A percentile compares a stretch with the other conserved stretches of the same genome.
Evolutionary conservation across 2,797 vertebrate species (phyloP).

Genomic region (Tokudaia tokunoshimensis): DNA sequence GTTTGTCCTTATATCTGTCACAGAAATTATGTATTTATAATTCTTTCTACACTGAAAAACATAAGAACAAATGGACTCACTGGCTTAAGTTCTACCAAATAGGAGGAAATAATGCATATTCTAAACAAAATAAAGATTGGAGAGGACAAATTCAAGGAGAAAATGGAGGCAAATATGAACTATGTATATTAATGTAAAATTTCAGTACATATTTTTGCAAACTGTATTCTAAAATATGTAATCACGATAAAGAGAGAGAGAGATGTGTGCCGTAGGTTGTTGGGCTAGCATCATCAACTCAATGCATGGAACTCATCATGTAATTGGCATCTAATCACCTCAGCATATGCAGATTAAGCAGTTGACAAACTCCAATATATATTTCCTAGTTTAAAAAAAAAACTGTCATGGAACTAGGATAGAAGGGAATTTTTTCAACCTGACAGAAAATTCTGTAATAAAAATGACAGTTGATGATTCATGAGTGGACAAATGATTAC

Average conservation of each 20-base stretch:
- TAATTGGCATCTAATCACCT: slow-evolving; percentile 3
- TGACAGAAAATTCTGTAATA: neutral
- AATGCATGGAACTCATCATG: neutral
- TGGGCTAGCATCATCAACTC: neutral
- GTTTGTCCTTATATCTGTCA: neutral
- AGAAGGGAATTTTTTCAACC: neutral
- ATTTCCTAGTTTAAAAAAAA: slow-evolving; percentile 12
- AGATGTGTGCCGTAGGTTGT: neutral
- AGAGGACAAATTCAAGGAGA: neutral
- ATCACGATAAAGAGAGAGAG: neutral
- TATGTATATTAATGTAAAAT: neutral
- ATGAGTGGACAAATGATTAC: neutral
- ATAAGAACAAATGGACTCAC: neutral
- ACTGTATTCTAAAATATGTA: neutral
- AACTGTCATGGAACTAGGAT: neutral
- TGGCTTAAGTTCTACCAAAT: neutral
- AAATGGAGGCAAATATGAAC: neutral
- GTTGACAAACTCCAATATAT: neutral
- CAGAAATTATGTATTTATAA: neutral
- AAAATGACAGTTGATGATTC: neutral
- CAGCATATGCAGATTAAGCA: neutral
- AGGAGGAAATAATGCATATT: slow-evolving; percentile 5
- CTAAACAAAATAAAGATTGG: neutral
- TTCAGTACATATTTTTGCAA: neutral
- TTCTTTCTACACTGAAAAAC: neutral